Percentiles rank a stretch among this genome's conserved stretches.
Conservation (phyloP, 1,140 invertebrate species). For the Drosophila sp. region DNA sequence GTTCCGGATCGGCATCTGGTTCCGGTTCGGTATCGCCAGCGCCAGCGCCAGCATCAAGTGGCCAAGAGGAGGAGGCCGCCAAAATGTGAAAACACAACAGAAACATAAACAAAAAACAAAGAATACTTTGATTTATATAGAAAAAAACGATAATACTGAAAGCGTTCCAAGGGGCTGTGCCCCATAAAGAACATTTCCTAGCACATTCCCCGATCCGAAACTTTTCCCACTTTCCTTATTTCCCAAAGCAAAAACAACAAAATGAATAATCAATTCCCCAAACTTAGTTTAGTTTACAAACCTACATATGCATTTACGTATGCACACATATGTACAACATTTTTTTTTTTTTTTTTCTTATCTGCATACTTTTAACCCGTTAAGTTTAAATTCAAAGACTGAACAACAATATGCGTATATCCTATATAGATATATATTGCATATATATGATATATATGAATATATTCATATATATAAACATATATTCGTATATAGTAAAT, state of each 20-base stretch:
- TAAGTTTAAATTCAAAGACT: conserved; percentile 76
- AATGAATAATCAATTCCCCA: conserved; percentile 23
- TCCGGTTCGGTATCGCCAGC: conserved; percentile 39
- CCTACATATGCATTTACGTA: conserved; percentile 4
- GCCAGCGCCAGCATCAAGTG: conserved; percentile 26
- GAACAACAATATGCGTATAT: conserved; percentile 59
- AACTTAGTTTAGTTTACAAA: conserved; percentile 29
- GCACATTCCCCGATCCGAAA: conserved; percentile 34
- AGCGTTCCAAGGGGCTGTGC: conserved; percentile 52
- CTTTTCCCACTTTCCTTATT: neutral
- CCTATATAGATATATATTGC: conserved; percentile 41
- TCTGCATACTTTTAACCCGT: conserved; percentile 61
- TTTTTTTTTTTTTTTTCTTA: conserved; percentile 49
- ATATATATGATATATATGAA: no score
- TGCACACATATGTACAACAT: conserved; percentile 9
- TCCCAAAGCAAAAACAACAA: conserved; percentile 10
- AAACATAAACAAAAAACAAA: conserved; percentile 7
- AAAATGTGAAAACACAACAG: conserved; percentile 26
- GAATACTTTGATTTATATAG: conserved; percentile 15
- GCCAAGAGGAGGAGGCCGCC: conserved; percentile 28
- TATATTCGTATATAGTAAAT: conserved; percentile 37
- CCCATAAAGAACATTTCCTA: conserved; percentile 45
- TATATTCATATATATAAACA: conserved; percentile 21
- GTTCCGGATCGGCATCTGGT: conserved; percentile 27
- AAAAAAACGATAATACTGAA: conserved; percentile 43